Percentiles rank a stretch among this genome's conserved stretches.
These are phyloP conservation scores for Cyprinodon diabolis DNA, from an alignment of 2,797 vertebrate genomes.

Conservation along the genomic window DNA sequence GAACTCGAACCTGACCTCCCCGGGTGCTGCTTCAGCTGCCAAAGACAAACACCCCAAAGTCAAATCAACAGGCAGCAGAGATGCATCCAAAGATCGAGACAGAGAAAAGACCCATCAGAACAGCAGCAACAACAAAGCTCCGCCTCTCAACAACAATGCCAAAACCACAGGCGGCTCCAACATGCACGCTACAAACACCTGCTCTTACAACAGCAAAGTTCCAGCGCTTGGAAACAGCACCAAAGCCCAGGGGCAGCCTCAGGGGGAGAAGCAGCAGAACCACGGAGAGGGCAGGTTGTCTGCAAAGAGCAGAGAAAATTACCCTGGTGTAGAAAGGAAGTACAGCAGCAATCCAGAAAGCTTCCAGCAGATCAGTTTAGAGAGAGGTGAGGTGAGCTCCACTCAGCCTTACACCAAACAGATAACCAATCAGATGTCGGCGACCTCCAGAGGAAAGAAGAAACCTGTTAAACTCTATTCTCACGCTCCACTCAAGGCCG, in stretches of 20 bases:
- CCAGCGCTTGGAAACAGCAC: conserved; percentile 69
- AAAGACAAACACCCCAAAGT: conserved; percentile 84
- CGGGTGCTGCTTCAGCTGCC: conserved; percentile 67
- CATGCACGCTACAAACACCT: conserved; percentile 55
- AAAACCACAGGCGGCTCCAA: conserved; percentile 66
- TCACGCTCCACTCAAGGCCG: conserved; percentile 71
- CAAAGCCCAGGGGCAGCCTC: conserved; percentile 71
- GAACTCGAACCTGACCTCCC: conserved; percentile 65
- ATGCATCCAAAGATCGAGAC: conserved; percentile 77
- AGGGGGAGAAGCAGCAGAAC: conserved; percentile 72
- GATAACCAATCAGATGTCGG: conserved; percentile 74
- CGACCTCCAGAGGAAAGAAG: conserved; percentile 82
- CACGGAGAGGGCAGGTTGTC: conserved; percentile 80
- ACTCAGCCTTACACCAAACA: conserved; percentile 76
- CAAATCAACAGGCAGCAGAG: conserved; percentile 74
- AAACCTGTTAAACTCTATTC: conserved; percentile 83
- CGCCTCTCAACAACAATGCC: conserved; percentile 71
- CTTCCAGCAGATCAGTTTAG: conserved; percentile 67
- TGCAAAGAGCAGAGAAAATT: conserved; percentile 79
- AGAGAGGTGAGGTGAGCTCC: conserved; percentile 65
- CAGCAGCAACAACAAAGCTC: conserved; percentile 72
- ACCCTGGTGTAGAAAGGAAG: conserved; percentile 72
- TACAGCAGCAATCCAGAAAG: conserved; percentile 75
- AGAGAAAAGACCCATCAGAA: conserved; percentile 77
- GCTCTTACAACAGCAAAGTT: conserved; percentile 70